Evolutionary conservation across 2,797 vertebrate species (phyloP).

Genomic region (Spheniscus humboldti): DNA sequence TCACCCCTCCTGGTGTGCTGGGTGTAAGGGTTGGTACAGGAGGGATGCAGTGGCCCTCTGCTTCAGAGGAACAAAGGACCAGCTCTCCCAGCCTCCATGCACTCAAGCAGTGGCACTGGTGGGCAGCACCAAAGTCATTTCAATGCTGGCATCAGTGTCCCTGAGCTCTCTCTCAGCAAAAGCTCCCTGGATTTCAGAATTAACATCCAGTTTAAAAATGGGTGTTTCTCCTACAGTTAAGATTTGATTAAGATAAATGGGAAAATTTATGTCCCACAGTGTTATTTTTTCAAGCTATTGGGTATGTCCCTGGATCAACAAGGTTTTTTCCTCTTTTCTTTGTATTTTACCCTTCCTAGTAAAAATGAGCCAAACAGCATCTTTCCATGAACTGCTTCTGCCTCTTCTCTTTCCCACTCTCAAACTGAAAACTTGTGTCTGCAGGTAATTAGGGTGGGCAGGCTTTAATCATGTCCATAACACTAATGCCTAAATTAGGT

Average conservation of each 20-base stretch:
- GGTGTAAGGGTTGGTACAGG: not conserved
- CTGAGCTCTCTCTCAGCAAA: not conserved
- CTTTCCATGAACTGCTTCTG: not conserved
- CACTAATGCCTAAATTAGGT: not conserved
- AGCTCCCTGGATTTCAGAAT: not conserved
- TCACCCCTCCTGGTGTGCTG: not conserved
- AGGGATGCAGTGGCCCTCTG: not conserved
- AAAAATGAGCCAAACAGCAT: not conserved
- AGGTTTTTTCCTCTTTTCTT: not conserved
- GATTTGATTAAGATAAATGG: not conserved
- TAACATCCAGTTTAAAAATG: not conserved
- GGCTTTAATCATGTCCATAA: not conserved
- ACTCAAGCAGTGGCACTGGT: not conserved
- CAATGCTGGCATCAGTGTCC: not conserved
- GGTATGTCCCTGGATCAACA: rapidly evolving
- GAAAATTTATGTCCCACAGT: not conserved
- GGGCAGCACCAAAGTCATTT: not conserved
- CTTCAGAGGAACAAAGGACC: not conserved
- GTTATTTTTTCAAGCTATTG: not conserved
- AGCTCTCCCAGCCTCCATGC: not conserved
- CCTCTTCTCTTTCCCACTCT: not conserved
- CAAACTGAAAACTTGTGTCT: not conserved
- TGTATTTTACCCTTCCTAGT: not conserved
- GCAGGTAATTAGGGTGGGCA: not conserved
- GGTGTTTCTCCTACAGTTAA: not conserved